Conservation (phyloP, 1,140 invertebrate genomes). For the Penaeus chinensis region DNA sequence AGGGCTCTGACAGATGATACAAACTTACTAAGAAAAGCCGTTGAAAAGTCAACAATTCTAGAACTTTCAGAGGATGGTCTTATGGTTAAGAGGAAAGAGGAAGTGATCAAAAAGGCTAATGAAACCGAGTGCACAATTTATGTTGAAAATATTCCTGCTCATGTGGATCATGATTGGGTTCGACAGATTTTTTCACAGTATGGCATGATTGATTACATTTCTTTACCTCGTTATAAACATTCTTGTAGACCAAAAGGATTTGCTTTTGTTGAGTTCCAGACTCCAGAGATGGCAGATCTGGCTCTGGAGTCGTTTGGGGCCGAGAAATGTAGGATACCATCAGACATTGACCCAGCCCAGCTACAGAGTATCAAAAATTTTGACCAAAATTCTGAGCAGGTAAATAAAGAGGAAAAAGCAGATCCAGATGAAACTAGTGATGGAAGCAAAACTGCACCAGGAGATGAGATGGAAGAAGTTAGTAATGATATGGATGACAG, state of each 20-base stretch:
- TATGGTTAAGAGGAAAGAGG: conserved; percentile 31
- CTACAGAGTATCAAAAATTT: conserved; percentile 44
- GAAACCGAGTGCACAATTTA: conserved; percentile 48
- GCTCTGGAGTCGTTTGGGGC: conserved; percentile 52
- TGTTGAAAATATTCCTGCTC: conserved; percentile 47
- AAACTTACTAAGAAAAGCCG: conserved; percentile 30
- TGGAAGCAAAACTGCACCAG: neutral
- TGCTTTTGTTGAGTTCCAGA: conserved; percentile 54
- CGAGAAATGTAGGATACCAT: conserved; percentile 37
- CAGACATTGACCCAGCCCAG: conserved; percentile 22
- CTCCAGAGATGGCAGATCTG: conserved; percentile 39
- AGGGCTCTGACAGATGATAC: conserved; percentile 41
- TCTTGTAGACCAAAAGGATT: conserved; percentile 50
- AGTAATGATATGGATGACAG: neutral
- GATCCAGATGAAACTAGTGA: no score
- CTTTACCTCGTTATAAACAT: conserved; percentile 32
- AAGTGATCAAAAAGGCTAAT: conserved; percentile 25
- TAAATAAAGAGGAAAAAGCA: no score
- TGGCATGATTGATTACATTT: conserved; percentile 49
- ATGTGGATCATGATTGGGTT: conserved; percentile 49
- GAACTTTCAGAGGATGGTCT: conserved; percentile 40
- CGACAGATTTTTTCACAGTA: conserved; percentile 41
- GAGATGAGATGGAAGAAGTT: neutral
- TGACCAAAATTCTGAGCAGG: neutral
- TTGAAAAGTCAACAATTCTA: conserved; percentile 45